Evolutionary conservation across 2,797 vertebrate species (phyloP), one percentile per base, ranked within the genome.

Genomic region (Myiotriccus ornatus): DNA sequence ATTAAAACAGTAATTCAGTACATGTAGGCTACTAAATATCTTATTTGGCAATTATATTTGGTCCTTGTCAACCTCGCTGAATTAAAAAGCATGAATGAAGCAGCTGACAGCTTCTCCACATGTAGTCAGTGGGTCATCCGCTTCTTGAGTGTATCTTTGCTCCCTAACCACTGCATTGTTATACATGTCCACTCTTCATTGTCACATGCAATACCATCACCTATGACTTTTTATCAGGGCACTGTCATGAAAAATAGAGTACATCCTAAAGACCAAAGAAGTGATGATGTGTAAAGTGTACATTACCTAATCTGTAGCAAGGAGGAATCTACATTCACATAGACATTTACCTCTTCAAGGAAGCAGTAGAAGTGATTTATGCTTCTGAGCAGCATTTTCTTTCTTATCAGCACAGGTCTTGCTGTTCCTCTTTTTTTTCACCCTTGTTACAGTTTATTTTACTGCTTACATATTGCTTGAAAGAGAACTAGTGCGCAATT

Each of bases 261-360:
- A 93, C 75, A 81, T 74, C 64, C 83, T 96, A 89, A n/a, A 89
- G 81, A 88, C 79, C 77, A 94, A 97, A 96, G 81, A 87, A 93
- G 60, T 91, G 91, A 95, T 94, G 97, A 87, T 92, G 79, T 86
- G 84, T 94, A 96, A 97, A 95, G 84, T 73, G 79, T 91, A 91
- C 85, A 74, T 90, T 88, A 87, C 82, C 84, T 95, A 95, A 96
- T 94, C 93, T 89, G 84, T 52, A 94, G 74, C 84, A 96, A 93
- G 84, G 86, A 95, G 89, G 76, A 97, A 94, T 87, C 95, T 86
- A 91, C 84, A 89, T 73, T 95, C 96, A 96, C 9, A 14, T 39
- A 91, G 88, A 93, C 10, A 18, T 74, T 93, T 95, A 57, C 68
- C 78, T 92, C 79, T 92, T 96, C 94, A 96, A 84, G 91, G 49